Percentiles rank a stretch among this genome's conserved stretches.
phyloP scores from a whole-genome alignment of 2,888 invertebrate species.

The Chouioia cunea region DNA sequence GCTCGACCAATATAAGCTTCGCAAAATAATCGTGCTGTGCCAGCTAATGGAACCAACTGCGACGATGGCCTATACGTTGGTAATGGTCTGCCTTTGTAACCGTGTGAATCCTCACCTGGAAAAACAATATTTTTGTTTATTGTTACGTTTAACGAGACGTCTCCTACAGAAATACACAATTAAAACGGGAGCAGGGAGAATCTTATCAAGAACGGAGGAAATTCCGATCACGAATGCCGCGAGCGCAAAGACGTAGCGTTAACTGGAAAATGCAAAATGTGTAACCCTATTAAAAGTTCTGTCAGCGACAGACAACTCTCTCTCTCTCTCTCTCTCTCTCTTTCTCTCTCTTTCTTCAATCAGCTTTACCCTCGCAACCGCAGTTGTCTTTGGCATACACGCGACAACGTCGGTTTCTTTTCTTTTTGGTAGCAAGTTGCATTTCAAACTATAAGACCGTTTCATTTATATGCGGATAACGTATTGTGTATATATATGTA shows the following conservation, averaged over 20 bases:
- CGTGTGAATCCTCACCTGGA: slow-evolving; percentile 73
- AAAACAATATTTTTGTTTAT: too few species aligned
- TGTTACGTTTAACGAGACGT: too few species aligned
- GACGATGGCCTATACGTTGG: slow-evolving; percentile 79
- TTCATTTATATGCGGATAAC: too few species aligned
- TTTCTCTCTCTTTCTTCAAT: neutral
- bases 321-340: slow-evolving; percentile 1
- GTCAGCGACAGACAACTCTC: slow-evolving; percentile 2
- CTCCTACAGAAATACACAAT: too few species aligned
- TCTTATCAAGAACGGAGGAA: neutral
- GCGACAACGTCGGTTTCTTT: too few species aligned
- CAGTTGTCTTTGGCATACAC: too few species aligned
- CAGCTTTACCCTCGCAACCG: neutral
- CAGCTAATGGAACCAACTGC: slow-evolving; percentile 75
- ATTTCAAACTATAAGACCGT: too few species aligned
- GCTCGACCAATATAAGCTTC: slow-evolving; percentile 84
- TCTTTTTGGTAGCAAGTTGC: too few species aligned
- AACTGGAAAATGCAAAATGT: slow-evolving; percentile 34
- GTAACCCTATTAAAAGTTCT: slow-evolving; percentile 34
- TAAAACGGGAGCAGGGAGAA: too few species aligned
- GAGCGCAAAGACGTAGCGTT: too few species aligned
- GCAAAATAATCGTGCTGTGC: slow-evolving; percentile 78
- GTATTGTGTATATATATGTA: too few species aligned
- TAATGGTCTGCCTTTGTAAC: slow-evolving; percentile 68
- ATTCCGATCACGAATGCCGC: slow-evolving; percentile 24